A percentile compares a stretch with the other conserved stretches of the same genome.
Conservation (phyloP, 2,797 vertebrate genomes). For the Cryptoblepharus egeriae region DNA sequence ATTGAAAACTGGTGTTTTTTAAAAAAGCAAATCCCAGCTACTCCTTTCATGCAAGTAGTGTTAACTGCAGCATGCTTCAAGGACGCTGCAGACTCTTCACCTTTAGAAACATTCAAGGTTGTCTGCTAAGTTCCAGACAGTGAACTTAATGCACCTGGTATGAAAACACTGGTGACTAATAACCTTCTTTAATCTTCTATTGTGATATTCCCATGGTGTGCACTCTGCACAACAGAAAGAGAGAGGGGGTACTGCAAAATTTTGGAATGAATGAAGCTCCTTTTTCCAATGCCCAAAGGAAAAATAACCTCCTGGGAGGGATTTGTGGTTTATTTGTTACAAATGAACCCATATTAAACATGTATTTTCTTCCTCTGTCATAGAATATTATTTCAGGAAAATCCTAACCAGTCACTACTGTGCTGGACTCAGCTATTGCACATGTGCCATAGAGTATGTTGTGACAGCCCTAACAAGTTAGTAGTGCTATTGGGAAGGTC, state of each 20-base stretch:
- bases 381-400: background rate
- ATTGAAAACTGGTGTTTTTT: slow-evolving; percentile 46
- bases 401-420: no score
- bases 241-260: background rate
- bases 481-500: no score
- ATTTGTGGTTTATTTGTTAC: background rate
- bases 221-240: background rate
- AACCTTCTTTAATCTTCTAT: background rate
- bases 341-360: background rate
- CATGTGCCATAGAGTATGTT: no score
- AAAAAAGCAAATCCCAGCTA: background rate
- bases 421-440: no score
- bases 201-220: background rate
- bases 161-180: background rate
- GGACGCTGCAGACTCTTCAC: background rate
- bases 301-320: background rate
- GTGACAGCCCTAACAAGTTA: no score
- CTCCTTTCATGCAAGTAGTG: slow-evolving; percentile 27
- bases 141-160: background rate
- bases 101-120: slow-evolving; percentile 26
- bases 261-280: background rate
- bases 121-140: background rate
- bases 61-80: slow-evolving; percentile 14
- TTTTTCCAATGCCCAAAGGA: background rate
- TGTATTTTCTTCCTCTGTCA: background rate